Evolutionary conservation across 2,113 vertebrate species (phyloP).

Genomic region (Leptobrachium ailaonicum): DNA sequence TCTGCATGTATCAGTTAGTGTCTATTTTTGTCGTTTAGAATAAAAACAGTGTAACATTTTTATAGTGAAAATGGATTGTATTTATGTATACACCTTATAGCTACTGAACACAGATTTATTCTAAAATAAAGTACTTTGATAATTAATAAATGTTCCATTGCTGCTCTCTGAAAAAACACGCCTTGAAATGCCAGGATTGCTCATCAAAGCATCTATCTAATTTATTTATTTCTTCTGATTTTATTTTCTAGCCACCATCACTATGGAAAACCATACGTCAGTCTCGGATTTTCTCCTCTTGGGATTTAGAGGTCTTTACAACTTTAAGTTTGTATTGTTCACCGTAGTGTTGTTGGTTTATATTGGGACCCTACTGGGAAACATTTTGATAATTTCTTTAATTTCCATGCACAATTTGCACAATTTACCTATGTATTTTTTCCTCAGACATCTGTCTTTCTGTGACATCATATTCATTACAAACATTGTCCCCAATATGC

Average conservation of each 20-base stretch:
- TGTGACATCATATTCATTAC: conserved; percentile 50
- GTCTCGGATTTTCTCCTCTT: background rate
- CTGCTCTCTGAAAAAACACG: too few species aligned
- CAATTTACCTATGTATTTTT: conserved; percentile 53
- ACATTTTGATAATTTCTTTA: conserved; percentile 42
- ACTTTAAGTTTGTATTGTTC: conserved; percentile 24
- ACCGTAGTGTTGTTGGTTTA: conserved; percentile 43
- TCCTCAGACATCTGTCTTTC: conserved; percentile 52
- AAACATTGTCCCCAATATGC: conserved; percentile 42
- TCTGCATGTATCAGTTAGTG: too few species aligned
- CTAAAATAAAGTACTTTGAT: too few species aligned
- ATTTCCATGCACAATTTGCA: conserved; percentile 24
- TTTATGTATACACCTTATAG: too few species aligned
- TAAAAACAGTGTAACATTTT: too few species aligned
- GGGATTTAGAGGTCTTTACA: background rate
- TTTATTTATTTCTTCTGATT: too few species aligned
- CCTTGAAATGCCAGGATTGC: too few species aligned
- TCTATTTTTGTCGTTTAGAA: too few species aligned
- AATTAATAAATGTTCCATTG: too few species aligned
- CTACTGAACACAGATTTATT: too few species aligned
- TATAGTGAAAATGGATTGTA: too few species aligned
- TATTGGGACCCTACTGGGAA: conserved; percentile 24
- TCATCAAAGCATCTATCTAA: too few species aligned
- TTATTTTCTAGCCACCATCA: background rate
- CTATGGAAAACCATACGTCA: background rate